Evolutionary conservation across 2,888 invertebrate genomes (phyloP), one percentile per base, ranked within the genome.

Genomic region (Cephus nigrinus): DNA sequence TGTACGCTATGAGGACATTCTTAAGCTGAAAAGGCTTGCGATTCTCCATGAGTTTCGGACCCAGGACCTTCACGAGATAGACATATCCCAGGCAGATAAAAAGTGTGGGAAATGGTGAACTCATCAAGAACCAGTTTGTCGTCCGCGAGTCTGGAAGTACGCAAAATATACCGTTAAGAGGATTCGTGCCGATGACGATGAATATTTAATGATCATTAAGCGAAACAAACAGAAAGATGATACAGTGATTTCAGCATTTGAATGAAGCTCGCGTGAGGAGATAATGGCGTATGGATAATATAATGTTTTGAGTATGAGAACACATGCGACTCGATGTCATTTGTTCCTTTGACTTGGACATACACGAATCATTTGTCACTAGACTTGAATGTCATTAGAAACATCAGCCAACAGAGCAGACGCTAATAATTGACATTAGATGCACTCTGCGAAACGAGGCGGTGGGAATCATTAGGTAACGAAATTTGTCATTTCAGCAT

Each of bases 81-180:
- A 98, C 95, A 93, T 98, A 99, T 90, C 94, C 92, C 91, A 98
- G 93, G 93, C 98, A 98, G 92, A 98, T 96, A 92, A 96, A 93
- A 92, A 98, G 93, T 86, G 98, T 98, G 88, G 98, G 98, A 90
- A 97, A 95, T 82, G 98, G 98, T 86, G 97, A 97, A 90, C 96
- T 96, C 97, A 99, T 98, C 93, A 98, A 94, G 89, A 96, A 95
- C 97, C 97, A 98, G 92, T 96, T 95, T 92, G 96, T 97, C 88
- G 98, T 97, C 91, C 98, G 94, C 82, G 95, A 93, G 93, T 97
- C 97, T 97, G 94, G 32, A 86, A 88, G 72, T 40, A 79, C 72
- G 55, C 15, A 55, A 23, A 55, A 55, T 5, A 55, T 23, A 23
- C 55, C 55, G 55, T 55, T 55, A 55, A 55, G 55, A 23, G 23